A percentile compares a stretch with the other conserved stretches of the same genome.
phyloP scores from a whole-genome alignment of 2,113 vertebrate genomes.

The Sprattus sprattus region DNA sequence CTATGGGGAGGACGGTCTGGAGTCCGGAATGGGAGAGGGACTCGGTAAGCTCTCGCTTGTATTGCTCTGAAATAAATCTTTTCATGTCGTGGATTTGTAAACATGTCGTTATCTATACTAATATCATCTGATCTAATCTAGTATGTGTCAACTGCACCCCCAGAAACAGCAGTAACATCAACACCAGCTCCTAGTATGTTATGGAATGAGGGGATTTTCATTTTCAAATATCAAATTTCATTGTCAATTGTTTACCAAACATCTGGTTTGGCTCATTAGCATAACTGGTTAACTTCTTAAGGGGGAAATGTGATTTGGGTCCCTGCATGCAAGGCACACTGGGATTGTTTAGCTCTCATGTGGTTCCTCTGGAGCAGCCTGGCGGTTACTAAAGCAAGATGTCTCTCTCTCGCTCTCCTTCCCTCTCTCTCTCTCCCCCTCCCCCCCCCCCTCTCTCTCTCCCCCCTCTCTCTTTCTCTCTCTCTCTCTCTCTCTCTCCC shows the following conservation, averaged over 20 bases:
- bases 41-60: conserved; percentile 75
- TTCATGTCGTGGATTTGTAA: neutral
- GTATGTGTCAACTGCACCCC: too few species aligned
- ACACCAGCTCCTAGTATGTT: too few species aligned
- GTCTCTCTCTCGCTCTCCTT: neutral
- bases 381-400: neutral
- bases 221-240: neutral
- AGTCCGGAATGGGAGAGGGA: conserved; percentile 79
- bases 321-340: neutral
- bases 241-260: neutral
- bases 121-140: neutral
- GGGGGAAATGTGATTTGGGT: neutral
- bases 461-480: neutral
- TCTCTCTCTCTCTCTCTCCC: neutral
- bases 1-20: conserved; percentile 87
- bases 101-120: neutral
- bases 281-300: neutral
- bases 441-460: neutral
- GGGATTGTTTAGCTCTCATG: conserved; percentile 2
- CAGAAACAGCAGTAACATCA: too few species aligned
- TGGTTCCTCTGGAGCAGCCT: neutral
- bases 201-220: neutral
- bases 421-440: neutral
- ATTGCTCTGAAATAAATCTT: neutral
- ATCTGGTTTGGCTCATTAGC: conserved; percentile 3